These are phyloP conservation scores for Gymnogyps californianus DNA, from an alignment of 2,113 vertebrate species.

Conservation along the genomic window DNA sequence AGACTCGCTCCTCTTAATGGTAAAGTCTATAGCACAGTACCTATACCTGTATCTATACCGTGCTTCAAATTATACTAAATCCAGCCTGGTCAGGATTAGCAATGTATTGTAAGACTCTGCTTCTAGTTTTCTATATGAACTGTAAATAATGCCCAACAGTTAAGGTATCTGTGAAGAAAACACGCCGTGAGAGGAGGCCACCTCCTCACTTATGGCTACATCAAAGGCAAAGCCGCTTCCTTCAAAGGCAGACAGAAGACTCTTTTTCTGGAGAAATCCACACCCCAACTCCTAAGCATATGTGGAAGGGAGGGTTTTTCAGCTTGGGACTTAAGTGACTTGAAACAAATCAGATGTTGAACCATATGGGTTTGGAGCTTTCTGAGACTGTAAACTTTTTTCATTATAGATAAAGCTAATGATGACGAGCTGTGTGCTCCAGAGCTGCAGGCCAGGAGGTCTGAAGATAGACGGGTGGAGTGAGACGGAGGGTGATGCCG, in stretches of 20 bases:
- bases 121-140: not conserved
- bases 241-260: slow-evolving; percentile 28
- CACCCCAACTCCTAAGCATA: slow-evolving; percentile 16
- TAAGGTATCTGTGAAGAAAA: not conserved
- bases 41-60: fast-evolving
- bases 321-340: slow-evolving; percentile 36
- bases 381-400: not conserved
- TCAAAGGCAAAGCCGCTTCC: slow-evolving; percentile 43
- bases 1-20: not conserved
- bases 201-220: not conserved
- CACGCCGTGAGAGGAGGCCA: not conserved
- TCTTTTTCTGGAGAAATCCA: not conserved
- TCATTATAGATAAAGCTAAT: not conserved
- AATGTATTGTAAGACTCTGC: not conserved
- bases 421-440: not conserved
- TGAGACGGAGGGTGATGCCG: not conserved
- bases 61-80: not conserved
- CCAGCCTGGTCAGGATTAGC: not conserved
- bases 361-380: slow-evolving; percentile 36
- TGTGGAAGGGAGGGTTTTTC: slow-evolving; percentile 14
- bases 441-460: not conserved
- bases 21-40: not conserved
- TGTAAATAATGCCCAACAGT: not conserved
- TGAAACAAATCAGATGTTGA: slow-evolving; percentile 66
- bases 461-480: not conserved